phyloP scores from a whole-genome alignment of 2,797 vertebrate genomes.

The Urocyon cinereoargenteus region DNA sequence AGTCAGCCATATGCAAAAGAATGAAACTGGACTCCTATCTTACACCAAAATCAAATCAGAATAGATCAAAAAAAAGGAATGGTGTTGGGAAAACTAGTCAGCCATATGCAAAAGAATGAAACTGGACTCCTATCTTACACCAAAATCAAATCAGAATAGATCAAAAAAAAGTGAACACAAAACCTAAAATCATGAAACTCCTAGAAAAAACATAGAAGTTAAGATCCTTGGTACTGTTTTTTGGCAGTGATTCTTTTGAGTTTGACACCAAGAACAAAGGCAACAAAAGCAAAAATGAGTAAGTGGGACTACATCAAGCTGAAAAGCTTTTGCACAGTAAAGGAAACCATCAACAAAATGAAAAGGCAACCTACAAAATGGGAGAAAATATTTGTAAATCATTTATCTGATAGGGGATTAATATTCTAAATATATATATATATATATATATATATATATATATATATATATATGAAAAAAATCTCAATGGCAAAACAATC shows the following conservation, averaged over 20 bases:
- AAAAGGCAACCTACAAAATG: neutral
- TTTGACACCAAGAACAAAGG: neutral
- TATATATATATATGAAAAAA: too few species aligned
- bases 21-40: too few species aligned
- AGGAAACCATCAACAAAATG: neutral
- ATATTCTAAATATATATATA: neutral
- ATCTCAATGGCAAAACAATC: neutral
- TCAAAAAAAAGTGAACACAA: neutral
- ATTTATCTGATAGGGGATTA: too few species aligned
- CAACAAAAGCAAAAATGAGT: neutral
- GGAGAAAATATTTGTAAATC: neutral
- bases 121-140: neutral
- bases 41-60: too few species aligned
- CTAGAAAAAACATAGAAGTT: neutral
- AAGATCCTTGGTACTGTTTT: neutral
- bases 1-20: too few species aligned
- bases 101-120: neutral
- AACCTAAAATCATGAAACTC: neutral
- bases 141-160: neutral
- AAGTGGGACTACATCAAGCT: neutral
- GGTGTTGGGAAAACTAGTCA: neutral
- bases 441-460: too few species aligned
- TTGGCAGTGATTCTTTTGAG: neutral
- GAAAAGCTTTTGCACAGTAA: neutral
- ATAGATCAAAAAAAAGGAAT: too few species aligned